Evolutionary conservation across 2,888 invertebrate species (phyloP).

Genomic region (Leptinotarsa juncta): DNA sequence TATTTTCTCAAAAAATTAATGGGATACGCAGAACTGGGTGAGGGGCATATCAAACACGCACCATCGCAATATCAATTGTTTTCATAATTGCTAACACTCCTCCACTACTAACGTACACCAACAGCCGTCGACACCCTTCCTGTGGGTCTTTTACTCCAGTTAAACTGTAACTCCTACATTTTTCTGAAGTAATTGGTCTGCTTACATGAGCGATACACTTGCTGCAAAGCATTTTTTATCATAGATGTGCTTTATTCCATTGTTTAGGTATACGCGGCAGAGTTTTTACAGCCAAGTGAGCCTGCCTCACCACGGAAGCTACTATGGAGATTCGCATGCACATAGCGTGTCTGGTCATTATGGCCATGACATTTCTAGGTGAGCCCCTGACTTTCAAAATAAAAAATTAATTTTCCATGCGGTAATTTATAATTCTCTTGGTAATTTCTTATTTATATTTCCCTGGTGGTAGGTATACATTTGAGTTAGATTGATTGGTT

Average conservation of each 20-base stretch:
- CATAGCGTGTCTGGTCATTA: conserved; percentile 63
- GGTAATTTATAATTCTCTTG: neutral
- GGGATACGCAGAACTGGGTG: neutral
- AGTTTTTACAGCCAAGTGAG: conserved; percentile 65
- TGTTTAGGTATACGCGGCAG: conserved; percentile 65
- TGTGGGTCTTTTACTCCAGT: conserved; percentile 1
- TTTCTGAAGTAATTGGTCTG: conserved; percentile 8
- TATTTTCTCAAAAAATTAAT: neutral
- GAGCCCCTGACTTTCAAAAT: conserved; percentile 51
- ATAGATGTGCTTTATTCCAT: conserved; percentile 51
- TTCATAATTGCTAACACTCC: conserved; percentile 10
- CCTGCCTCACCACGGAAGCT: conserved; percentile 59
- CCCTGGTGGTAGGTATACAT: conserved; percentile 20
- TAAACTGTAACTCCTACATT: neutral
- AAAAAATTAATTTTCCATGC: conserved; percentile 6
- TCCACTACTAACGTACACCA: conserved; percentile 1
- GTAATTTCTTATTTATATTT: neutral
- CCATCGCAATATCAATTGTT: neutral
- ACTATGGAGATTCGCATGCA: conserved; percentile 65
- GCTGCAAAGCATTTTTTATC: conserved; percentile 34
- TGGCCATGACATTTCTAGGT: conserved; percentile 65
- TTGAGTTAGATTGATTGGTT: neutral
- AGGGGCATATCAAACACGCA: neutral
- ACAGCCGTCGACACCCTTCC: conserved; percentile 3
- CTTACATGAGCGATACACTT: neutral